Evolutionary conservation across 2,113 vertebrate species (phyloP).

Genomic region (Melanerpes aurifrons): DNA sequence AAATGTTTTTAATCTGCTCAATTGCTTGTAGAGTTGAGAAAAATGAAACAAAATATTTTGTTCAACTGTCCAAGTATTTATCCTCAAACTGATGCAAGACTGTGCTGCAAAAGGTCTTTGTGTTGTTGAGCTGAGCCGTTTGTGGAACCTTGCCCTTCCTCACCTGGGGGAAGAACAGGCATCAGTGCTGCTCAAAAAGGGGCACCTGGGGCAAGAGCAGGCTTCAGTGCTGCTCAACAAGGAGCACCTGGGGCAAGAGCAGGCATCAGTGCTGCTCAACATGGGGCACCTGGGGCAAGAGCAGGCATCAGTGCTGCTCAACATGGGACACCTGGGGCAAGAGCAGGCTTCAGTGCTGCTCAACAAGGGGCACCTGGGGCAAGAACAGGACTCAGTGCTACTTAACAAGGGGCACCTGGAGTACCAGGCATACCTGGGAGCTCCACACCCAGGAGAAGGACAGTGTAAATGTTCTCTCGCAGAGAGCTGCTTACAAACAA

Average conservation of each 20-base stretch:
- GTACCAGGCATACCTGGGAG: not conserved
- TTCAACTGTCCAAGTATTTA: not conserved
- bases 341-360: not conserved
- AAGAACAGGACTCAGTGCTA: too few relatives aligned
- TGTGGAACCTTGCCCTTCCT: not conserved
- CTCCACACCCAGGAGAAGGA: fast-evolving
- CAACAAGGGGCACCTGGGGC: too few relatives aligned
- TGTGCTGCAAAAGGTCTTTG: not conserved
- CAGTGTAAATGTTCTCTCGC: fast-evolving
- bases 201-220: too few relatives aligned
- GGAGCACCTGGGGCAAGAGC: not conserved
- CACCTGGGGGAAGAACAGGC: not conserved
- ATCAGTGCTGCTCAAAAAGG: not conserved
- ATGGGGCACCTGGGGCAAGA: too few relatives aligned
- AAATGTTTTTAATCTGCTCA: not conserved
- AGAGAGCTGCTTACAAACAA: not conserved
- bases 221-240: too few relatives aligned
- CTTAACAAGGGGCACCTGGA: not conserved
- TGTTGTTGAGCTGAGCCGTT: not conserved
- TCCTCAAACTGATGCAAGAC: not conserved
- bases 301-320: too few relatives aligned
- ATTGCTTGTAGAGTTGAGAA: not conserved
- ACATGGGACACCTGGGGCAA: not conserved
- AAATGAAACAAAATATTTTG: not conserved
- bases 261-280: not conserved